phyloP scores from a whole-genome alignment of 2,113 vertebrate genomes.

The Melanerpes aurifrons region DNA sequence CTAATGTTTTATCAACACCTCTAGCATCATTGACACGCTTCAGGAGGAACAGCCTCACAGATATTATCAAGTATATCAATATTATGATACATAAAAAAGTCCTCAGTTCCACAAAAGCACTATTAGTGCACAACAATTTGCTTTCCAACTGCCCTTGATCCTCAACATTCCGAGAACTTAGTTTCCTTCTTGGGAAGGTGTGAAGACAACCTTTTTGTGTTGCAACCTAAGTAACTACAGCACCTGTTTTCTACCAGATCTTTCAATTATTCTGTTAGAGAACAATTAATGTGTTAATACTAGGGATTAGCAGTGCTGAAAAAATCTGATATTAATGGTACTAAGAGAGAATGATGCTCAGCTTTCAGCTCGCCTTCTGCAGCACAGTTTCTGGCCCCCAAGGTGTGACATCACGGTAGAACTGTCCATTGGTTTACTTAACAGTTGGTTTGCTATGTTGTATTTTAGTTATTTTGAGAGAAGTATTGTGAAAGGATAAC shows the following conservation, averaged over 20 bases:
- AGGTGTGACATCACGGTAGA: neutral
- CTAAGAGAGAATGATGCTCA: neutral
- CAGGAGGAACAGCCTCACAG: neutral
- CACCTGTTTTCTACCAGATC: neutral
- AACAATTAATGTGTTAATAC: neutral
- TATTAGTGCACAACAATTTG: neutral
- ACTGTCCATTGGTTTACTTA: conserved; percentile 9
- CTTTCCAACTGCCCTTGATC: neutral
- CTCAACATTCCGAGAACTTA: neutral
- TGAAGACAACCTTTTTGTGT: neutral
- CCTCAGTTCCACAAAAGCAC: neutral
- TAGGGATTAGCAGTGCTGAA: neutral
- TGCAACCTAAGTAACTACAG: neutral
- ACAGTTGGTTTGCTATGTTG: neutral
- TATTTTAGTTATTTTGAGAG: conserved; percentile 24
- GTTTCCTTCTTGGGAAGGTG: neutral
- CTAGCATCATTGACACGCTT: neutral
- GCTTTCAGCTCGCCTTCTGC: neutral
- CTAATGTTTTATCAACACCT: neutral
- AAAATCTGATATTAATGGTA: neutral
- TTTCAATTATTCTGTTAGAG: neutral
- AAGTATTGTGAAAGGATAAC: conserved; percentile 14
- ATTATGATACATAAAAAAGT: neutral
- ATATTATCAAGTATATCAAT: neutral
- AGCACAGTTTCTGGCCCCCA: neutral